These are phyloP conservation scores for Erebia epiphron DNA, from an alignment of 2,888 invertebrate genomes.

Conservation along the genomic window DNA sequence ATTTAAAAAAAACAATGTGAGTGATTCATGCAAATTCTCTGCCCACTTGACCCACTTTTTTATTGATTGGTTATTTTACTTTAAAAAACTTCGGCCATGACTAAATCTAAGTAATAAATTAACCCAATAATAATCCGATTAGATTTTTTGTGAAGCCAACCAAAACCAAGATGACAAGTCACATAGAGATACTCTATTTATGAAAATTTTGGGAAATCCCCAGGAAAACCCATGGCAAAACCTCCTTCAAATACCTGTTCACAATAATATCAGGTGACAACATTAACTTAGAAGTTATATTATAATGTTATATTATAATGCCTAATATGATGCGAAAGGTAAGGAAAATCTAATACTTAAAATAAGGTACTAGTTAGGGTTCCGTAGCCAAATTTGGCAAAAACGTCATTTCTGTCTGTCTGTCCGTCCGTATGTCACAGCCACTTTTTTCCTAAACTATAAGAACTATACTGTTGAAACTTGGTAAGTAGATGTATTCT, in stretches of 20 bases:
- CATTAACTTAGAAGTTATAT: no score
- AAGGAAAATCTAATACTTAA: no score
- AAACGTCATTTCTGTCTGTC: no score
- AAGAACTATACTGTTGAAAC: no score
- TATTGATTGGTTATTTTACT: conserved; percentile 4
- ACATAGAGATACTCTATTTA: not conserved
- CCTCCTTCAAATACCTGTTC: not conserved
- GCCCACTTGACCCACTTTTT: conserved; percentile 1
- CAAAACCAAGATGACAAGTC: not conserved
- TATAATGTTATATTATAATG: no score
- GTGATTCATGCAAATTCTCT: conserved; percentile 9
- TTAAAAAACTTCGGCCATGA: not conserved
- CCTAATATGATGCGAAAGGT: no score
- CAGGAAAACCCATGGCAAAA: not conserved
- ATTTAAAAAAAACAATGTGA: not conserved
- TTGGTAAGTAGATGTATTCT: no score
- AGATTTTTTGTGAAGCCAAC: not conserved
- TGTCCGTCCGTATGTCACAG: no score
- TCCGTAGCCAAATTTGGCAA: no score
- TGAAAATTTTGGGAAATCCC: not conserved
- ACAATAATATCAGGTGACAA: not conserved
- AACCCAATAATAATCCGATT: not conserved
- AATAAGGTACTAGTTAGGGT: no score
- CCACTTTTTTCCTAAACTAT: no score
- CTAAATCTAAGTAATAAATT: not conserved